phyloP scores from a whole-genome alignment of 2,113 vertebrate species.

The Oceanodroma tethys region DNA sequence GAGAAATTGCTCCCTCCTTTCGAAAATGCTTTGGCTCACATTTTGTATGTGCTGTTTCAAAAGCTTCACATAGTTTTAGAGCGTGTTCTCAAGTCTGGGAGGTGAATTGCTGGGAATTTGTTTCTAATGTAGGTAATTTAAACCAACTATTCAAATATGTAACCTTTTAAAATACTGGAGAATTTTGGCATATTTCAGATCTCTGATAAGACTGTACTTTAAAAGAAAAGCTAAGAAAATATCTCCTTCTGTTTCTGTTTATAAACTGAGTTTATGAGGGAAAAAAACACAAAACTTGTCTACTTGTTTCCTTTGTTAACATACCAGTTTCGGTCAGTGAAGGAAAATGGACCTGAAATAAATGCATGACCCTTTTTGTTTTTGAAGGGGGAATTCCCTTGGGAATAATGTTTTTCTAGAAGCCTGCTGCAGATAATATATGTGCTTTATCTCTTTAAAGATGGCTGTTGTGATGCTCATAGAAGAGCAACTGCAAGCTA shows the following conservation, averaged over 20 bases:
- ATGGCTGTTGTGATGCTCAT: background rate
- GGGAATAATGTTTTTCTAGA: background rate
- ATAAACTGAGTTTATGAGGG: background rate
- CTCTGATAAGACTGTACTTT: background rate
- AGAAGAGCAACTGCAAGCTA: background rate
- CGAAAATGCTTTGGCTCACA: background rate
- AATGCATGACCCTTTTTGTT: background rate
- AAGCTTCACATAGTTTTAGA: background rate
- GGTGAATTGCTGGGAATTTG: background rate
- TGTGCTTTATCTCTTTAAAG: background rate
- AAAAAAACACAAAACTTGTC: accelerated
- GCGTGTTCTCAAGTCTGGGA: background rate
- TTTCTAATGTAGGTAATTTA: slow-evolving; percentile 30
- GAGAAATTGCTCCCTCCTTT: background rate
- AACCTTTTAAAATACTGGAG: background rate
- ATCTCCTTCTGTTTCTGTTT: slow-evolving; percentile 12
- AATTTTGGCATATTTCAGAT: slow-evolving; percentile 25
- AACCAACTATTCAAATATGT: slow-evolving; percentile 8
- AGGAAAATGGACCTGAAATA: background rate
- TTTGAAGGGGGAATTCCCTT: background rate
- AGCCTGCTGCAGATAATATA: background rate
- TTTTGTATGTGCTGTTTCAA: background rate
- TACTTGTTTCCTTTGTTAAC: background rate
- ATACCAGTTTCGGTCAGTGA: background rate
- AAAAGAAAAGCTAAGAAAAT: background rate